Conservation (phyloP, 1,140 invertebrate species). For the Oreohelix idahoensis region DNA sequence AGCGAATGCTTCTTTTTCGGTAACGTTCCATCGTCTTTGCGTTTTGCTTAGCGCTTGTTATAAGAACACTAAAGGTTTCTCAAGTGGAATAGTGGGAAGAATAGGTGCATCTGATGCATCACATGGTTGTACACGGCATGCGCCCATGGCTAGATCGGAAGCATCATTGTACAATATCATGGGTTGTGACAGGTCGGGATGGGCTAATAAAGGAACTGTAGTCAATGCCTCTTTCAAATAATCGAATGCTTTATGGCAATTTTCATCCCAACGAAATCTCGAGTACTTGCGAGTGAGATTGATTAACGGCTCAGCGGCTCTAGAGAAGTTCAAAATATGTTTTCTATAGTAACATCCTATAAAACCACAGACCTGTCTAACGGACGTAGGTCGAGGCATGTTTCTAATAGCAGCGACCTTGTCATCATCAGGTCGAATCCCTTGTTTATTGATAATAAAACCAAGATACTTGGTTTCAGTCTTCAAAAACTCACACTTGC, state of each 20-base stretch:
- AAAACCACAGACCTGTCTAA: background rate
- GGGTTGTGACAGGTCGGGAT: background rate
- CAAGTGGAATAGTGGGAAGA: background rate
- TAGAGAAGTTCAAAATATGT: background rate
- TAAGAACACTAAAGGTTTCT: background rate
- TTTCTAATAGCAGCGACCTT: background rate
- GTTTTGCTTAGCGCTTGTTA: background rate
- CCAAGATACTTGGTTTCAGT: conserved; percentile 16
- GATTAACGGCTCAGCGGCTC: background rate
- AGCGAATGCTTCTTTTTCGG: background rate
- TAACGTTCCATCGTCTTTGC: background rate
- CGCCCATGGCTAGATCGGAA: background rate
- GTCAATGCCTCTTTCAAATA: background rate
- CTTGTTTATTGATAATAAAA: background rate
- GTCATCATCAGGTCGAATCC: background rate
- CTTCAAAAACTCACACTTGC: conserved; percentile 30
- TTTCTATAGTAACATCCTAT: background rate
- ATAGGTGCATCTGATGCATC: background rate
- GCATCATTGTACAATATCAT: background rate
- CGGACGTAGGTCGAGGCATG: background rate
- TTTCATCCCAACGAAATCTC: background rate
- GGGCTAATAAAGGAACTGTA: background rate
- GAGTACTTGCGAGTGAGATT: background rate
- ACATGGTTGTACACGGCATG: background rate
- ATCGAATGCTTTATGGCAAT: background rate